A percentile compares a stretch with the other conserved stretches of the same genome.
Evolutionary conservation across 2,888 invertebrate species (phyloP).

Genomic region (Celastrina argiolus): DNA sequence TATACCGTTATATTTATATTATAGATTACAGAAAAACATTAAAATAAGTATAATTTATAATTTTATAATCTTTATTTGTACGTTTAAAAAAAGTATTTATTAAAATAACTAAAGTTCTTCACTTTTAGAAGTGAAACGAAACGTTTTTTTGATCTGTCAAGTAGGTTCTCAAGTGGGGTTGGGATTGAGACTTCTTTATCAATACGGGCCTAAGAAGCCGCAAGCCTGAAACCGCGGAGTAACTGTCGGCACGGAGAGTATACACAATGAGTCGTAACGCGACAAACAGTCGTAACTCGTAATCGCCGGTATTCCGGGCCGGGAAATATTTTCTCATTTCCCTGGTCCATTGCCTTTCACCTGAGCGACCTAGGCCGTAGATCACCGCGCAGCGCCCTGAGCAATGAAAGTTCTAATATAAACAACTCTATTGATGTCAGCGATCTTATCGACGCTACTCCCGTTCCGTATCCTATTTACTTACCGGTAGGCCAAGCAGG

Average conservation of each 20-base stretch:
- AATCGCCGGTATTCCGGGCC: not conserved
- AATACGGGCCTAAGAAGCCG: not conserved
- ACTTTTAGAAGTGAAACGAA: too few species aligned
- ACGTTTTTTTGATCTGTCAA: too few species aligned
- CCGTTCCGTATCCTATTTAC: constrained; percentile 26
- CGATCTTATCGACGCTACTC: constrained; percentile 34
- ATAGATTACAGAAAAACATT: too few species aligned
- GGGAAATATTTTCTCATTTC: constrained; percentile 11
- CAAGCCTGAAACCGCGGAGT: not conserved
- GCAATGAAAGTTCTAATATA: constrained; percentile 53
- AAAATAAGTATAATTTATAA: not conserved
- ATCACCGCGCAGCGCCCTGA: constrained; percentile 46
- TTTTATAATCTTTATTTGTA: too few species aligned
- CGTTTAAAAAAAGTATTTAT: too few species aligned
- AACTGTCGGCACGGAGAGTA: not conserved
- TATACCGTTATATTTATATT: too few species aligned
- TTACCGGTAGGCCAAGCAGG: too few species aligned
- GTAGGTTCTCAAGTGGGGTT: too few species aligned
- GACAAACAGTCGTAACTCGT: constrained; percentile 1
- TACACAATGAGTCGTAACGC: constrained; percentile 9
- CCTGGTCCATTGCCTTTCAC: constrained; percentile 32
- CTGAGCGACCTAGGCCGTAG: constrained; percentile 27
- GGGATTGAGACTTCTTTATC: too few species aligned
- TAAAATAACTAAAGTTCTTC: too few species aligned
- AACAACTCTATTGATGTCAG: constrained; percentile 39